Percentiles rank a stretch among this genome's conserved stretches.
These are phyloP conservation scores for Sinohyriopsis cumingii DNA, from an alignment of 2,888 invertebrate genomes.

Conservation along the genomic window DNA sequence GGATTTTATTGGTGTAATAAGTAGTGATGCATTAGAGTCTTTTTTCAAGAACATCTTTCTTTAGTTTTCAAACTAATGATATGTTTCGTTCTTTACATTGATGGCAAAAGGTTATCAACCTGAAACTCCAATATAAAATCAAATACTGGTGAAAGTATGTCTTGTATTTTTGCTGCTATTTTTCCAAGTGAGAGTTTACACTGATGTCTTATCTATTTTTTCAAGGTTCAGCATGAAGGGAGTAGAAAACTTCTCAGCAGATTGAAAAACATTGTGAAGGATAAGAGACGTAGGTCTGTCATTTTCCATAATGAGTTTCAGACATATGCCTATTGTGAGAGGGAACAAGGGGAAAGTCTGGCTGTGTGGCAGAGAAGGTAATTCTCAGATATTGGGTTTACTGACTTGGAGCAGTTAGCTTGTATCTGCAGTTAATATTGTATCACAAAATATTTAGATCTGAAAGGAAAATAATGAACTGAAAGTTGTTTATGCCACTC, in stretches of 20 bases:
- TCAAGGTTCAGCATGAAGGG: constrained; percentile 60
- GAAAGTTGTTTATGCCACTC: no score
- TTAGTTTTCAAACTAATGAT: no score
- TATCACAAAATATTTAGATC: no score
- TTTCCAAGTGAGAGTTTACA: neutral
- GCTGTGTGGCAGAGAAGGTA: constrained; percentile 56
- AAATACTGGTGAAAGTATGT: neutral
- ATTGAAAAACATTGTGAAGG: constrained; percentile 55
- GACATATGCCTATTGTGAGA: constrained; percentile 56
- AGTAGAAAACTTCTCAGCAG: constrained; percentile 54
- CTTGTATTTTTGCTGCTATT: neutral
- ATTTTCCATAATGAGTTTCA: constrained; percentile 69
- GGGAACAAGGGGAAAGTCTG: constrained; percentile 51
- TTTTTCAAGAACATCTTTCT: no score
- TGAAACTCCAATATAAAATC: no score
- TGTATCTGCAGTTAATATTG: neutral
- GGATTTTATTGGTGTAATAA: no score
- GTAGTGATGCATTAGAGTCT: no score
- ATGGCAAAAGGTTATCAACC: neutral
- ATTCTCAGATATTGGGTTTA: neutral
- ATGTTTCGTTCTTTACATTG: neutral
- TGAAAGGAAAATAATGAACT: no score
- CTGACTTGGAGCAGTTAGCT: neutral
- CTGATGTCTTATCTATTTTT: neutral
- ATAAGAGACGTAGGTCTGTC: constrained; percentile 54